Evolutionary conservation across 2,888 invertebrate genomes (phyloP), one percentile per base, ranked within the genome.

Genomic region (Strigamia maritima): DNA sequence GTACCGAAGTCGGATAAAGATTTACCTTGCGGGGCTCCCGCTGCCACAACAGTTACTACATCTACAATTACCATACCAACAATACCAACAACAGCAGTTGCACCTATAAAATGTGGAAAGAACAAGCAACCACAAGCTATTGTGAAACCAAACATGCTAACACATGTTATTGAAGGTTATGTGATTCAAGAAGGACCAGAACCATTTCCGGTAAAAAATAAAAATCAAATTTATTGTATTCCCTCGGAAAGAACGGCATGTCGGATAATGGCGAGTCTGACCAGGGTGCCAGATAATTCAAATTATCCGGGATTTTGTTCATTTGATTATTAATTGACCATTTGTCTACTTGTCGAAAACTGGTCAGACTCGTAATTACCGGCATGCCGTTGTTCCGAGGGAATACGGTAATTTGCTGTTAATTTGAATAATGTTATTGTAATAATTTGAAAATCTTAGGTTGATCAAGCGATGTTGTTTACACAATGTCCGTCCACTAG

Each of bases 91-190:
- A 81, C 83, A 82, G 81, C 83, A 19, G n/a, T 44, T 6, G n/a
- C 26, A 26, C 31, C 76, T 26, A 35, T 19, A 74, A 79, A 74
- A 2, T 19, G 3, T 38, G 49, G 16, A 31, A 82, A 81, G 75
- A 82, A 81, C 12, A 82, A 83, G 54, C 81, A 81, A 22, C 83
- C 83, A 19, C 94, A 94, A 86, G 96, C 95, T 0, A 93, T 96
- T 91, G 95, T 97, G 16, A 97, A 96, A 85, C 97, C 97, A 0
- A 95, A 96, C 85, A 94, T 98, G 8, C 88, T 98, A 78, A 97
- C 97, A 0, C 98, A 98, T 85, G 95, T 97, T 28, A 97, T 98
- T 81, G 97, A 97, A 85, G 97, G 97, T 78, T 97, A 95, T 86
- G 94, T 98, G 8, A 97, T 98, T 82, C 96, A 97, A 86, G 98